phyloP scores from a whole-genome alignment of 2,113 vertebrate genomes.

The Seriola aureovittata region DNA sequence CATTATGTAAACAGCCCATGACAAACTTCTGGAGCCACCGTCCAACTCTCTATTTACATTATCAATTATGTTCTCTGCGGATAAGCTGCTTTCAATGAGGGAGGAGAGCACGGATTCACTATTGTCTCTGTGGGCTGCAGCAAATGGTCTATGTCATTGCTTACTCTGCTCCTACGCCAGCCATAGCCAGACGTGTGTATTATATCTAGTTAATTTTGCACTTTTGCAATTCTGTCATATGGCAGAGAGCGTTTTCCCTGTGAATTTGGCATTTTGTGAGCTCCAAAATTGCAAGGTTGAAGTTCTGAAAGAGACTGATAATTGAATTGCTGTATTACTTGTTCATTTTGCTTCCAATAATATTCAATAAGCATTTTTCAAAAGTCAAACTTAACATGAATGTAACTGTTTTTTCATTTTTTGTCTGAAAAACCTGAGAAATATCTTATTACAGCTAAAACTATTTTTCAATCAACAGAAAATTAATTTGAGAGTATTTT shows the following conservation, averaged over 20 bases:
- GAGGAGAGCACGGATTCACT: constrained; percentile 34
- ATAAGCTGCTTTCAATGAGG: constrained; percentile 70
- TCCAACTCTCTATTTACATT: constrained; percentile 83
- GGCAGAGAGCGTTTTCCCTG: background rate
- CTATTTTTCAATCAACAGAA: background rate
- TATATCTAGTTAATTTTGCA: background rate
- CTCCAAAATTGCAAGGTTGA: background rate
- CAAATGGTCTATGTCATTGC: constrained; percentile 74
- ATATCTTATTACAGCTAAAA: background rate
- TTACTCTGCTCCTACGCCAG: constrained; percentile 40
- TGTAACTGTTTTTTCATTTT: too few relatives aligned
- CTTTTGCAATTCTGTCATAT: background rate
- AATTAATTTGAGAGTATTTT: background rate
- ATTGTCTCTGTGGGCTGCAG: constrained; percentile 59
- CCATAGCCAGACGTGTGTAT: constrained; percentile 27
- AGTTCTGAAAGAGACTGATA: background rate
- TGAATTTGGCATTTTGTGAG: background rate
- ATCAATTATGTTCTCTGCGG: constrained; percentile 80
- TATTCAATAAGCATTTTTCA: background rate
- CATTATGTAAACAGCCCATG: constrained; percentile 83
- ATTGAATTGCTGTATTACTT: background rate
- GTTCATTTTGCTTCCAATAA: background rate
- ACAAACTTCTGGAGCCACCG: constrained; percentile 76
- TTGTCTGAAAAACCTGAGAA: too few relatives aligned
- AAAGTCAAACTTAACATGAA: background rate